Conservation (phyloP, 2,888 invertebrate species). For the Pecten maximus region DNA sequence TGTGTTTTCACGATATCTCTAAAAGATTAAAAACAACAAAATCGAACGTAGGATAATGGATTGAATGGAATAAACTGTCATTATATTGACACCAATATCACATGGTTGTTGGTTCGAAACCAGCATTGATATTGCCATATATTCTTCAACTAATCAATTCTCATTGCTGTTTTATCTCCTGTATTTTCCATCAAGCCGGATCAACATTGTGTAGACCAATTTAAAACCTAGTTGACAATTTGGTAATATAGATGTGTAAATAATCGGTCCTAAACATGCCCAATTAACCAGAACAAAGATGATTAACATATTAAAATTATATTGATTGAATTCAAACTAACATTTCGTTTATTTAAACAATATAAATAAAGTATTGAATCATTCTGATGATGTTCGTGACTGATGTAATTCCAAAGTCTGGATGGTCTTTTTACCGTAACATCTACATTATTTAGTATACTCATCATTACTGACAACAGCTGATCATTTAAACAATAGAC, state of each 20-base stretch:
- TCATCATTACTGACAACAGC: too few relatives aligned
- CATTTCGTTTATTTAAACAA: not conserved
- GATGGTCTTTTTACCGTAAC: too few relatives aligned
- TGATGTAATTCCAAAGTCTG: too few relatives aligned
- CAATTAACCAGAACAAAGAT: not conserved
- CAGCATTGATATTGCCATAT: not conserved
- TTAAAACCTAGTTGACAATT: not conserved
- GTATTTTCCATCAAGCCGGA: not conserved
- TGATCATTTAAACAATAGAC: too few relatives aligned
- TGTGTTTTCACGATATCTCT: constrained; percentile 15
- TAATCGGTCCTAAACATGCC: not conserved
- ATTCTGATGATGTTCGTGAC: not conserved
- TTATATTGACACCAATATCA: not conserved
- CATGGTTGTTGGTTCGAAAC: constrained; percentile 5
- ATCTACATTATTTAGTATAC: too few relatives aligned
- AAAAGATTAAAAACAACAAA: not conserved
- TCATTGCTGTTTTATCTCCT: not conserved
- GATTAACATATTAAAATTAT: not conserved
- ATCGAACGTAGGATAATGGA: constrained; percentile 11
- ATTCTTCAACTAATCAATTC: not conserved
- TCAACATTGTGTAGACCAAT: not conserved
- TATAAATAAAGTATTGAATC: not conserved
- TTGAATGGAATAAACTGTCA: constrained; percentile 25
- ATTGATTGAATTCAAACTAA: not conserved
- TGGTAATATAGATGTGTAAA: not conserved